Evolutionary conservation across 2,113 vertebrate genomes (phyloP).

Genomic region (Aptenodytes patagonicus): DNA sequence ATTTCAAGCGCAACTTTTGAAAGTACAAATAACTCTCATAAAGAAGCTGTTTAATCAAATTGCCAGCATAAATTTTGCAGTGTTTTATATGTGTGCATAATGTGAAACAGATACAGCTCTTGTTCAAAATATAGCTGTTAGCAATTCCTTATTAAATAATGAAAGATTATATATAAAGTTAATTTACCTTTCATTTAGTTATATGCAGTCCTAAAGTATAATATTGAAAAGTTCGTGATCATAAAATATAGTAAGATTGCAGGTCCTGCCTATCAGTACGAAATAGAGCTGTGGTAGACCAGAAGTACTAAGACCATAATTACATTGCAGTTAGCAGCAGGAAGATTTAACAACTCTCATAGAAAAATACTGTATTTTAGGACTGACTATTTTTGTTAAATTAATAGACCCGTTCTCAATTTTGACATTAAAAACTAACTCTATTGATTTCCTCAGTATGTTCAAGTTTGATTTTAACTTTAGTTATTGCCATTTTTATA

Average conservation of each 20-base stretch:
- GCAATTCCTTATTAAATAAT: not conserved
- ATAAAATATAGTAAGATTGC: not conserved
- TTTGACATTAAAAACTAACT: conserved; percentile 33
- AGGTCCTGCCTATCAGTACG: not conserved
- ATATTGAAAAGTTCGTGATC: not conserved
- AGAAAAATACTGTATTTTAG: conserved; percentile 14
- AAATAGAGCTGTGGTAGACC: not conserved
- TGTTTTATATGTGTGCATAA: not conserved
- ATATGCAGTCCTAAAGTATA: not conserved
- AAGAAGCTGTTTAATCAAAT: not conserved
- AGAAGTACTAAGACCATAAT: not conserved
- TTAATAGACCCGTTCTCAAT: not conserved
- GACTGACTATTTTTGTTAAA: conserved; percentile 20
- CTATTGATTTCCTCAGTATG: conserved; percentile 1
- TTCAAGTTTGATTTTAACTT: conserved; percentile 16
- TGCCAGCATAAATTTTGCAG: not conserved
- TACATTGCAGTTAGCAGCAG: conserved; percentile 18
- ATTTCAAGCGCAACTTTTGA: not conserved
- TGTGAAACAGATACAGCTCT: not conserved
- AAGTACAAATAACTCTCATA: not conserved
- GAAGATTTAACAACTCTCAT: not conserved
- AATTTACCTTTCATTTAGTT: not conserved
- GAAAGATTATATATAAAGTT: not conserved
- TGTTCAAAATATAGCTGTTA: not conserved
- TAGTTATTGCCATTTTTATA: conserved; percentile 10